Conservation (phyloP, 2,888 invertebrate species). For the Archips xylosteana region DNA sequence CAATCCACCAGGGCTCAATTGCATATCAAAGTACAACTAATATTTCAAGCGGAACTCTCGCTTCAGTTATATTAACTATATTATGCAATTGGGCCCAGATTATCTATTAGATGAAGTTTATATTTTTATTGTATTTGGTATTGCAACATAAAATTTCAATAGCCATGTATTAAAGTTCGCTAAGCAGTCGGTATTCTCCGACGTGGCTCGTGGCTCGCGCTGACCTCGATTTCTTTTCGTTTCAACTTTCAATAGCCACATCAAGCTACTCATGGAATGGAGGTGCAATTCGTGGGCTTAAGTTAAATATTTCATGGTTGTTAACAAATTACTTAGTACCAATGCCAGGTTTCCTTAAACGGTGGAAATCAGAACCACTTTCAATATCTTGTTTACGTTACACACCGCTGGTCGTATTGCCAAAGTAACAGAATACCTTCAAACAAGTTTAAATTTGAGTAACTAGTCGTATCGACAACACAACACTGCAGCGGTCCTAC, state of each 20-base stretch:
- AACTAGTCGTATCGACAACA: slow-evolving; percentile 54
- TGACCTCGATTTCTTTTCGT: slow-evolving; percentile 86
- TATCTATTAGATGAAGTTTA: neutral
- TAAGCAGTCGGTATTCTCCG: slow-evolving; percentile 62
- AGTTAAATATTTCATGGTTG: slow-evolving; percentile 33
- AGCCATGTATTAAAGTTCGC: slow-evolving; percentile 19
- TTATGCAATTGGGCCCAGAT: no score
- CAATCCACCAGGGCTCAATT: neutral
- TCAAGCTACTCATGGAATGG: slow-evolving; percentile 57
- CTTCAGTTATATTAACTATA: no score
- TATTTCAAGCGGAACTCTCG: no score
- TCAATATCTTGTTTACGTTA: slow-evolving; percentile 37
- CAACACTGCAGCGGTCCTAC: slow-evolving; percentile 66
- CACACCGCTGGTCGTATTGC: slow-evolving; percentile 28
- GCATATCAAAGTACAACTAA: no score
- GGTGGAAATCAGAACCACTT: slow-evolving; percentile 33
- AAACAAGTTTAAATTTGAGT: slow-evolving; percentile 48
- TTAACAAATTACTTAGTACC: slow-evolving; percentile 24
- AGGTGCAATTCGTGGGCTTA: slow-evolving; percentile 48
- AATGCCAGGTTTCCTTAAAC: slow-evolving; percentile 31
- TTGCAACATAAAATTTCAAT: neutral
- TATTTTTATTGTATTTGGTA: neutral
- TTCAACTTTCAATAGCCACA: slow-evolving; percentile 82
- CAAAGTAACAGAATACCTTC: slow-evolving; percentile 39
- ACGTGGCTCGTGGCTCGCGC: slow-evolving; percentile 75